Base-by-base conservation (phyloP, 2,888 invertebrate genomes). In the Bursaphelenchus okinawaensis region DNA sequence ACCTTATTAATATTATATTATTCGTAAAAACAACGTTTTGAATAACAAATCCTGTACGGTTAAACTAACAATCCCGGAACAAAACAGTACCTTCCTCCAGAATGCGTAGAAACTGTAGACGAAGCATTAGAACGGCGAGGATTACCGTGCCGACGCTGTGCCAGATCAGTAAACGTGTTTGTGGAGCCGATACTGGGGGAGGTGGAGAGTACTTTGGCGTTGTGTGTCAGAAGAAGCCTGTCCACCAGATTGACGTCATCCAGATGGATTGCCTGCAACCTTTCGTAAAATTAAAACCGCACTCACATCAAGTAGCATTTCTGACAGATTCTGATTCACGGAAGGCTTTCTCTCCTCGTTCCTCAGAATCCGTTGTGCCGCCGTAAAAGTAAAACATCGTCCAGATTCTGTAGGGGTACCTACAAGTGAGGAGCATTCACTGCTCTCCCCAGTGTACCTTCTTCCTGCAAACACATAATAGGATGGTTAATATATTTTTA, bases 361-460 rank as follows among this genome's bases (percentile, higher is more conserved):
- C 26, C 76, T 71, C 65, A 76, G 71, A 50, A 79, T 75, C 54
- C 79, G 63, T 55, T 77, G 78, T 22, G 74, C 68, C 20, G 76
- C 73, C 7, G 76, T 75, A 62, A 75, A 75, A 9, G 75, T 75
- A 61, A 75, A 75, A 28, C 71, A 74, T 6, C 74, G 64, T 0
- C 74, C 80, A 22, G 80, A 79, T 63, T 81, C 81, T 23, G 81
- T 81, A 23, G 81, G 81, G 31, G 81, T 81, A 40, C 81, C 81
- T 24, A 81, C 81, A 4, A 78, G 58, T 23, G 81, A 81, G 12
- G 76, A 77, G 51, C 76, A 75, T 65, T 79, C 81, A 62, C 80
- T 80, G 66, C 78, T 78, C 64, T 81, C 81, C 28, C 81, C 80
- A 19, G 50, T 40, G 19, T 63, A 65, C 20, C 63, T n/a, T n/a